A percentile compares a stretch with the other conserved stretches of the same genome.
Conservation (phyloP, 2,888 invertebrate genomes). For the Rhamnusium bicolor region DNA sequence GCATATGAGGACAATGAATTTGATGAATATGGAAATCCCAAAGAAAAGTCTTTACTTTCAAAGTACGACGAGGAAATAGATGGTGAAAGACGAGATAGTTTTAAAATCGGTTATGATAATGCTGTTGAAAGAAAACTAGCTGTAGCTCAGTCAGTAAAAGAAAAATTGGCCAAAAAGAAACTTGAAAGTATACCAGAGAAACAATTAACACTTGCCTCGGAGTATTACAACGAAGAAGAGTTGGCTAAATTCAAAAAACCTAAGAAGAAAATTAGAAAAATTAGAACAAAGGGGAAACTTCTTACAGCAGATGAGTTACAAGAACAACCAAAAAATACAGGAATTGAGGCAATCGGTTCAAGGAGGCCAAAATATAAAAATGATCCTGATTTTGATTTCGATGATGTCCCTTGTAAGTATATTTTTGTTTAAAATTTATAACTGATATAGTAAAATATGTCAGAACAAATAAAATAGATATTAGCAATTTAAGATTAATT, state of each 20-base stretch:
- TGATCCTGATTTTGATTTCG: constrained; percentile 72
- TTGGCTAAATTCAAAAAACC: constrained; percentile 91
- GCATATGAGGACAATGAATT: constrained; percentile 87
- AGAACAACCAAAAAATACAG: constrained; percentile 63
- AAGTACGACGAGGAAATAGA: constrained; percentile 97
- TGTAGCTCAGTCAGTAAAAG: constrained; percentile 72
- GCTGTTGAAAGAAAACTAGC: constrained; percentile 74
- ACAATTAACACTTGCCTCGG: constrained; percentile 83
- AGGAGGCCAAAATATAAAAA: constrained; percentile 60
- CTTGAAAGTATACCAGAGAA: constrained; percentile 83
- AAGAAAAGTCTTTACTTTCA: constrained; percentile 80
- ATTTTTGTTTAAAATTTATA: neutral
- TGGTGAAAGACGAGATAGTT: constrained; percentile 79
- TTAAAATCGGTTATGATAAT: constrained; percentile 83
- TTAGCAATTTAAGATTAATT: too few species aligned
- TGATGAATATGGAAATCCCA: constrained; percentile 79
- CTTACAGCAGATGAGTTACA: constrained; percentile 84
- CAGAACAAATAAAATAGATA: too few species aligned
- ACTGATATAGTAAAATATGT: constrained; percentile 1
- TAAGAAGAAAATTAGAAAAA: constrained; percentile 83
- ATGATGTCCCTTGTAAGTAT: constrained; percentile 76
- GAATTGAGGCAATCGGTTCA: constrained; percentile 62
- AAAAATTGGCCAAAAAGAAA: constrained; percentile 78
- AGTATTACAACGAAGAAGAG: constrained; percentile 91
- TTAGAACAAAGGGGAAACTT: constrained; percentile 75